phyloP scores from a whole-genome alignment of 2,888 invertebrate genomes.

The Eristalinus aeneus region DNA sequence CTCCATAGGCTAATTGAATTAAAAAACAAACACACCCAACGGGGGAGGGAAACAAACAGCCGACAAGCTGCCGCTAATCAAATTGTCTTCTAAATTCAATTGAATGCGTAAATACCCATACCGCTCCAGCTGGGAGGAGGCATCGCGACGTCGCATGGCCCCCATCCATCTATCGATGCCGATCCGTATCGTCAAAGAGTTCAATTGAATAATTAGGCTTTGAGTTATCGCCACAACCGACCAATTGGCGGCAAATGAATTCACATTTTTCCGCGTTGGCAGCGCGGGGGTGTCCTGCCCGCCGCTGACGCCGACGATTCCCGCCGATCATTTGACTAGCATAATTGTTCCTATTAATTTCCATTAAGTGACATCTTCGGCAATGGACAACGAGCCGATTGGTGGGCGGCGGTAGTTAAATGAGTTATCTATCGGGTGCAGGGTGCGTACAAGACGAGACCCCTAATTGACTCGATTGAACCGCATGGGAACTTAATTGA shows the following conservation, averaged over 20 bases:
- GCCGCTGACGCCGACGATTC: too few species aligned
- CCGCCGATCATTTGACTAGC: conserved; percentile 63
- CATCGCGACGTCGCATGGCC: neutral
- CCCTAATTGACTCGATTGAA: conserved; percentile 59
- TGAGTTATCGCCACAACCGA: conserved; percentile 59
- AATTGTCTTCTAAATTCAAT: conserved; percentile 65
- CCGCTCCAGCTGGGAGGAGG: conserved; percentile 1
- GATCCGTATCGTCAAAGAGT: conserved; percentile 30
- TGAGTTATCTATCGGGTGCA: conserved; percentile 33
- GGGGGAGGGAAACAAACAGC: neutral
- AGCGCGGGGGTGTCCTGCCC: conserved; percentile 32
- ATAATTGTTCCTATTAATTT: conserved; percentile 67
- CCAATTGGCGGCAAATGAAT: conserved; percentile 54
- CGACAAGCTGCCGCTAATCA: conserved; percentile 37
- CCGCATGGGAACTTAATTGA: conserved; percentile 60
- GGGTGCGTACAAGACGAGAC: neutral
- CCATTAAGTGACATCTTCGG: conserved; percentile 67
- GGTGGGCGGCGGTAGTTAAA: conserved; percentile 64
- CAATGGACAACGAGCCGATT: conserved; percentile 24
- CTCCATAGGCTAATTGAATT: conserved; percentile 57
- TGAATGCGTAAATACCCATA: conserved; percentile 48
- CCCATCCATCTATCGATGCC: neutral
- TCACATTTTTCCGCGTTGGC: conserved; percentile 13
- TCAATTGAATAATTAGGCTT: conserved; percentile 70
- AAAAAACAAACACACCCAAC: neutral